Evolutionary conservation across 2,888 invertebrate genomes (phyloP), one percentile per base, ranked within the genome.

Genomic region (Cosmorhoe ocellata): DNA sequence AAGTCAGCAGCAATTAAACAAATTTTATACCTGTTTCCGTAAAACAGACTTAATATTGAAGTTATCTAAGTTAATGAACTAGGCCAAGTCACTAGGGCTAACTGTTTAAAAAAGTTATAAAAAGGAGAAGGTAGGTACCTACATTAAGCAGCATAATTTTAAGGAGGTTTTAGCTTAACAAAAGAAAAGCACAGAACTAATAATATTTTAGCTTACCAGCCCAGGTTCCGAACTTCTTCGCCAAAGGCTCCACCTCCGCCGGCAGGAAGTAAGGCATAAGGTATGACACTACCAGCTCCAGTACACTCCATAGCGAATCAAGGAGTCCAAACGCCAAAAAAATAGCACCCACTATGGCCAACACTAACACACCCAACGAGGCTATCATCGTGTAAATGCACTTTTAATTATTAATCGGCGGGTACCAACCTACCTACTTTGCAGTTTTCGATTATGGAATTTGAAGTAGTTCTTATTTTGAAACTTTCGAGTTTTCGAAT

Each of bases 171-270:
- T n/a, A n/a, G n/a, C n/a, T n/a, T n/a, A n/a, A n/a, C n/a, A n/a
- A n/a, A n/a, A n/a, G n/a, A n/a, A n/a, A n/a, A n/a, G n/a, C n/a
- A n/a, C n/a, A 18, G 18, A 3, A 18, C 18, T 18, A 3, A 18
- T 18, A 18, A 5, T 3, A 18, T 2, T 18, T 18, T 18, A 4
- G 7, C 24, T 11, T 79, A 97, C 97, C 95, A 75, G 97, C 97
- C 97, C 97, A 97, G 55, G 93, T 90, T 67, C 97, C 97, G 77
- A 93, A 97, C 75, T 92, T 93, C 71, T 93, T 92, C 28, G 86
- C 71, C 46, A 95, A 76, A 9, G 91, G 83, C 63, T 91, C 86
- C 59, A 92, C 93, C 69, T 93, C 91, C 44, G 92, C 74, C 0
- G 93, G 92, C 59, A 93, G 84, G 69, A 95, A 93, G 63, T 92